Conservation (phyloP, 2,797 vertebrate genomes). For the Tapera naevia region DNA sequence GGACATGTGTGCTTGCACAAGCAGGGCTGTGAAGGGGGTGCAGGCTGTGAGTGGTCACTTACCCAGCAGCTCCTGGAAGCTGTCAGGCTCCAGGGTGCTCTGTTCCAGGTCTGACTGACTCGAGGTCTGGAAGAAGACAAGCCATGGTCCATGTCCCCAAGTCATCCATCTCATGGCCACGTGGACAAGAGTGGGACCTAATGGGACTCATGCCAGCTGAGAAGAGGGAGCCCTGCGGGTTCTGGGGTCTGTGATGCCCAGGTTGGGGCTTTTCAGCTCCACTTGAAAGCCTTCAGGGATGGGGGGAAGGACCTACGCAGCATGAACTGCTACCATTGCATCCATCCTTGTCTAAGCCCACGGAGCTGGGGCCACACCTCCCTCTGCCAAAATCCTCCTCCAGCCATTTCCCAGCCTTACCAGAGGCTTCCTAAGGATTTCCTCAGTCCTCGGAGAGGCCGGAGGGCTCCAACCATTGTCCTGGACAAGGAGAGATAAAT, state of each 20-base stretch:
- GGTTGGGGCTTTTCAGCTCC: not conserved
- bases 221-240: not conserved
- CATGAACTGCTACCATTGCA: fast-evolving
- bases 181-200: fast-evolving
- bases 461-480: conserved; percentile 71
- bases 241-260: fast-evolving
- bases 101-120: conserved; percentile 80
- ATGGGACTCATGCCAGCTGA: not conserved
- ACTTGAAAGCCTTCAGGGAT: fast-evolving
- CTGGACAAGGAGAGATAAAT: conserved; percentile 49
- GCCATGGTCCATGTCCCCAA: not conserved
- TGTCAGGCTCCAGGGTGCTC: conserved; percentile 57
- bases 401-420: conserved; percentile 55
- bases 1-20: fast-evolving
- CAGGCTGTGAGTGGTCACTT: fast-evolving
- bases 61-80: not conserved
- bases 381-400: not conserved
- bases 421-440: conserved; percentile 68
- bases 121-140: conserved; percentile 71
- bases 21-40: not conserved
- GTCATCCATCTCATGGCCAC: fast-evolving
- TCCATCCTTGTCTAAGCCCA: not conserved
- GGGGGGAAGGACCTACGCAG: fast-evolving
- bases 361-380: fast-evolving
- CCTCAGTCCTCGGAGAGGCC: conserved; percentile 74